A percentile compares a stretch with the other conserved stretches of the same genome.
Evolutionary conservation across 2,888 invertebrate species (phyloP).

Genomic region (Panzeria rudis): DNA sequence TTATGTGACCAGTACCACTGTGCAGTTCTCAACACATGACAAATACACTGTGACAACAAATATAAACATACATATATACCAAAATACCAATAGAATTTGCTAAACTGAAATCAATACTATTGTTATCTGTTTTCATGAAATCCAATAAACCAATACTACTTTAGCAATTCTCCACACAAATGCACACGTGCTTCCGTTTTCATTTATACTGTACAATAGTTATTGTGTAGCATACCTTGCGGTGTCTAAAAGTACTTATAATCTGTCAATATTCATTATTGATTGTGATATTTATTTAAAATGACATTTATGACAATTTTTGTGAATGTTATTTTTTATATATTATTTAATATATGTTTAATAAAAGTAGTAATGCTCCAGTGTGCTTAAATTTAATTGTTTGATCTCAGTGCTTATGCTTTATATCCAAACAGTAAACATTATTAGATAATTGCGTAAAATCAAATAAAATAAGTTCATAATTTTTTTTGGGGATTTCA

Average conservation of each 20-base stretch:
- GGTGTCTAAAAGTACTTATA: conserved; percentile 29
- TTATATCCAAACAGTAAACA: not conserved
- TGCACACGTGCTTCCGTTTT: not conserved
- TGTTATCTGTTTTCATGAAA: not conserved
- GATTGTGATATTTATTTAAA: conserved; percentile 41
- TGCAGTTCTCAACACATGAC: not conserved
- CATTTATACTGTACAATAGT: not conserved
- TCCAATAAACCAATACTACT: not conserved
- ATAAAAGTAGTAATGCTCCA: not conserved
- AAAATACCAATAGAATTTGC: not conserved
- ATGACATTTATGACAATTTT: conserved; percentile 54
- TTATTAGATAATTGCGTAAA: not conserved
- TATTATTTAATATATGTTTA: not conserved
- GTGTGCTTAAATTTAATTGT: not conserved
- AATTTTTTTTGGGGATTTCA: not conserved
- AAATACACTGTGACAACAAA: conserved; percentile 6
- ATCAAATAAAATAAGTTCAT: not conserved
- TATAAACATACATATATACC: not conserved
- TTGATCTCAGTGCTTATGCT: not conserved
- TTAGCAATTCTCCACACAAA: not conserved
- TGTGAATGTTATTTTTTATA: not conserved
- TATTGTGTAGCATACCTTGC: conserved; percentile 30
- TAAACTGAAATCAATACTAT: too few species aligned
- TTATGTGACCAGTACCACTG: too few species aligned
- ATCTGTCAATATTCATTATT: conserved; percentile 64